These are phyloP conservation scores for Salticus scenicus DNA, from an alignment of 2,888 invertebrate species.

Conservation along the genomic window DNA sequence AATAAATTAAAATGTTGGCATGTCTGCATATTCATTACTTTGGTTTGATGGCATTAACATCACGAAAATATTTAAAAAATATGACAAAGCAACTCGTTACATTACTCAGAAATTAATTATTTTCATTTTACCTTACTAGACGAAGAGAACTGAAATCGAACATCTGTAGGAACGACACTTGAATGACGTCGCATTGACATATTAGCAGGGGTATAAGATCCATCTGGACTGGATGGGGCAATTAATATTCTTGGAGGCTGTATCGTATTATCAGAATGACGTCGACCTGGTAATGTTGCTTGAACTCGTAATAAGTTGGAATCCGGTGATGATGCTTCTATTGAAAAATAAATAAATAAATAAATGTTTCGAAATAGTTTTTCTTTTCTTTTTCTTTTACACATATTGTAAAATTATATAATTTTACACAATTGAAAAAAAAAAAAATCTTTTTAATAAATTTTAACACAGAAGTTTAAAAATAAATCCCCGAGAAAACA, in stretches of 20 bases:
- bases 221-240: constrained; percentile 91
- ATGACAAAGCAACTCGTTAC: too few species aligned
- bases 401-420: neutral
- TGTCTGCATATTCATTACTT: too few species aligned
- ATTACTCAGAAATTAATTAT: too few species aligned
- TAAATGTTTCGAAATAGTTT: too few species aligned
- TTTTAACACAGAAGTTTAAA: too few species aligned
- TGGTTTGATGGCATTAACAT: too few species aligned
- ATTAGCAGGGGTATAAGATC: constrained; percentile 80
- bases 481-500: too few species aligned
- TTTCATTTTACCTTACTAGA: constrained; percentile 25
- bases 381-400: neutral
- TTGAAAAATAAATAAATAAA: neutral
- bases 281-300: constrained; percentile 87
- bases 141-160: constrained; percentile 69
- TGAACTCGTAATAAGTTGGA: constrained; percentile 90
- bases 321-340: constrained; percentile 84
- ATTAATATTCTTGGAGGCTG: constrained; percentile 90
- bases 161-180: constrained; percentile 91
- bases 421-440: too few species aligned
- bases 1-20: too few species aligned
- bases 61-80: too few species aligned
- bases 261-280: constrained; percentile 92
- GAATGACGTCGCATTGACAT: constrained; percentile 91
- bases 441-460: too few species aligned